Conservation (phyloP, 2,888 invertebrate species). For the Eudemis profundana region DNA sequence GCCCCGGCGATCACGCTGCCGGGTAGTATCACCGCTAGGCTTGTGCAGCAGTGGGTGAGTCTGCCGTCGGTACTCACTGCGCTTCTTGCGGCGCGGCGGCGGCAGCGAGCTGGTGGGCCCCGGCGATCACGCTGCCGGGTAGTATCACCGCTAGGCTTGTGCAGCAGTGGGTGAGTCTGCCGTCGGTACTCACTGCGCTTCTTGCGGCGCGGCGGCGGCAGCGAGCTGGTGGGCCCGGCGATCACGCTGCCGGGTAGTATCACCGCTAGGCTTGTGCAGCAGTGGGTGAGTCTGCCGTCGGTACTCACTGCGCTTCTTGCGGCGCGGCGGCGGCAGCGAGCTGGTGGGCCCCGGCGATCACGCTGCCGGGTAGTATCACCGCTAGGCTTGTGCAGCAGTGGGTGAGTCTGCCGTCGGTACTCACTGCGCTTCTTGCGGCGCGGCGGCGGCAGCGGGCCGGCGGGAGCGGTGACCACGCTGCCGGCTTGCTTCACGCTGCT, state of each 20-base stretch:
- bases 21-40: background rate
- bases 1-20: too few relatives aligned
- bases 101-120: background rate
- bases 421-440: constrained; percentile 90
- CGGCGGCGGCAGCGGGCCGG: constrained; percentile 89
- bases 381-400: background rate
- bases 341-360: background rate
- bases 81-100: background rate
- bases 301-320: background rate
- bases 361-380: background rate
- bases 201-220: constrained; percentile 92
- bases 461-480: constrained; percentile 68
- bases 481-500: constrained; percentile 74
- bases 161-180: background rate
- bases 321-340: background rate
- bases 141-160: background rate
- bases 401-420: constrained; percentile 38
- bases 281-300: background rate
- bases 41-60: background rate
- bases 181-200: constrained; percentile 83
- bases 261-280: constrained; percentile 46
- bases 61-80: background rate
- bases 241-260: constrained; percentile 78
- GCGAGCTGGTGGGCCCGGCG: constrained; percentile 59
- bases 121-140: background rate